phyloP scores from a whole-genome alignment of 2,797 vertebrate species.

The Rhinophrynus dorsalis region DNA sequence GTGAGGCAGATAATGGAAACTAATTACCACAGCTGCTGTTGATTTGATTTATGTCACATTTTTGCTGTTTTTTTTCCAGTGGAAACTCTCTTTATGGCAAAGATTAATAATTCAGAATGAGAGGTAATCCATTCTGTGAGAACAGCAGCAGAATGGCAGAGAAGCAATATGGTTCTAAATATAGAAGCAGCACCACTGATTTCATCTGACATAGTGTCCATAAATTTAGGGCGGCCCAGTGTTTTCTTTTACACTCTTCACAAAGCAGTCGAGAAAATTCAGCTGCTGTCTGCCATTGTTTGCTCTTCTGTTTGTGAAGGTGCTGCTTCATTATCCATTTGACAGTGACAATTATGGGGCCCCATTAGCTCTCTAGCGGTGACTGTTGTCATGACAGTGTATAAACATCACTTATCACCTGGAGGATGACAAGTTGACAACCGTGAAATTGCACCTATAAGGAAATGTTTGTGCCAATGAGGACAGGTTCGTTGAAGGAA shows the following conservation, averaged over 20 bases:
- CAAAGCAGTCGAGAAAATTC: no score
- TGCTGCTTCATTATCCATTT: conserved; percentile 1
- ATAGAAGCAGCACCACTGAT: conserved; percentile 27
- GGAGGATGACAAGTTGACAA: not conserved
- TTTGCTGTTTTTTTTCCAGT: conserved; percentile 2
- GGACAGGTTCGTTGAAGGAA: not conserved
- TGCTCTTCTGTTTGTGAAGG: not conserved
- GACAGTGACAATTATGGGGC: not conserved
- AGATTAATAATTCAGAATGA: conserved; percentile 38
- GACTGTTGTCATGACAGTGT: not conserved
- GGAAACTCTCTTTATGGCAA: conserved; percentile 2
- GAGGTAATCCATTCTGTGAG: conserved; percentile 12
- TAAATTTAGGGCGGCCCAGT: conserved; percentile 3
- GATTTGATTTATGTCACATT: conserved; percentile 32
- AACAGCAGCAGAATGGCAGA: not conserved
- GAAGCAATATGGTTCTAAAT: conserved; percentile 11
- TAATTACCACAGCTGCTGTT: conserved; percentile 5
- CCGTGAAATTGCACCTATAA: not conserved
- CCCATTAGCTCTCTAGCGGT: conserved; percentile 1
- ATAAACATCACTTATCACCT: not conserved
- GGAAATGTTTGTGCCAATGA: not conserved
- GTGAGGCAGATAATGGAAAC: conserved; percentile 16
- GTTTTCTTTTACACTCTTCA: not conserved
- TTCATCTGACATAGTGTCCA: conserved; percentile 11
- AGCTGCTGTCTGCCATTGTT: conserved; percentile 6